phyloP scores from a whole-genome alignment of 2,888 invertebrate genomes.

The Tachina lurida region DNA sequence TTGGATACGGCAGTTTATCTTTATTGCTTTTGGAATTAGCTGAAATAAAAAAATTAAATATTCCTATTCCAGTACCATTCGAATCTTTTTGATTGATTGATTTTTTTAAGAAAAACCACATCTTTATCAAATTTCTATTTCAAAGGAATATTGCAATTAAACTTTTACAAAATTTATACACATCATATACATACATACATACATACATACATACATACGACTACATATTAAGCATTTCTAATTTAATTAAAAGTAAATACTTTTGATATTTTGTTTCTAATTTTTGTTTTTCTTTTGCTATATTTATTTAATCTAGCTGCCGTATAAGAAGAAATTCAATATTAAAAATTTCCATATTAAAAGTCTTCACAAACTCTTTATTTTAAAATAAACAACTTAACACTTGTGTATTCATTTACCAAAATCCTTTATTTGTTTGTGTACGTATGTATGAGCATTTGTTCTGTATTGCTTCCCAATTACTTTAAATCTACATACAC shows the following conservation, averaged over 20 bases:
- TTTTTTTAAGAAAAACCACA: not conserved
- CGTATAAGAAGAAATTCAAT: not conserved
- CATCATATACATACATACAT: too few relatives aligned
- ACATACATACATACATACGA: too few relatives aligned
- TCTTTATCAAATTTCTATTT: not conserved
- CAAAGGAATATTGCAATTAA: not conserved
- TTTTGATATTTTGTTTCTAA: slow-evolving; percentile 1
- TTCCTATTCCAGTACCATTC: too few relatives aligned
- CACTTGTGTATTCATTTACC: slow-evolving; percentile 35
- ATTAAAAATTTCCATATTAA: not conserved
- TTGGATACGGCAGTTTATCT: too few relatives aligned
- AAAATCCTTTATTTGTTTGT: not conserved
- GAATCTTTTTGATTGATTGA: not conserved
- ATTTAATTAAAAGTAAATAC: slow-evolving; percentile 52
- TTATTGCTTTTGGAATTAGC: too few relatives aligned
- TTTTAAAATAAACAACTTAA: slow-evolving; percentile 29
- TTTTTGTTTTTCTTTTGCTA: not conserved
- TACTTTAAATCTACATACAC: not conserved
- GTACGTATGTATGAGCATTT: not conserved
- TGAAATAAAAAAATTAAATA: too few relatives aligned
- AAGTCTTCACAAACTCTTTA: not conserved
- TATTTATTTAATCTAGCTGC: slow-evolving; percentile 15
- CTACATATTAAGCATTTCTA: not conserved
- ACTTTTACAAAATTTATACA: not conserved
- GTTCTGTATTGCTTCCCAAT: not conserved